Conservation (phyloP, 2,113 vertebrate species). For the Suncus etruscus region DNA sequence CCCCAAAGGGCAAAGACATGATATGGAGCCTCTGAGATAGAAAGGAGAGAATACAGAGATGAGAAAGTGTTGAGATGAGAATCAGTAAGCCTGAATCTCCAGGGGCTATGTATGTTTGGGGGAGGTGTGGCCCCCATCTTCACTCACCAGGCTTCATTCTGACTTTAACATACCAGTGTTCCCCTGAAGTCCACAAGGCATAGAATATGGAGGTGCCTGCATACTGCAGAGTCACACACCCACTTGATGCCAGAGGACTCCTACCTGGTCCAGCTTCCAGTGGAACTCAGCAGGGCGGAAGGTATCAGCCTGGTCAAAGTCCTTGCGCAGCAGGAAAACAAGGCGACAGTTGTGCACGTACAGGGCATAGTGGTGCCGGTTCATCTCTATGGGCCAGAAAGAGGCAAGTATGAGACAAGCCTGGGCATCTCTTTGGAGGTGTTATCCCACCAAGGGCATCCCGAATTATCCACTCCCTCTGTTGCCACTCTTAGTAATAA, state of each 20-base stretch:
- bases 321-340: slow-evolving; percentile 96
- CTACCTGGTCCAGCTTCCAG: slow-evolving; percentile 99
- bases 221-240: too few relatives aligned
- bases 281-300: slow-evolving; percentile 98
- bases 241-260: background rate
- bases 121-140: background rate
- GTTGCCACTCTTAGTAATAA: background rate
- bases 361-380: slow-evolving; percentile 97
- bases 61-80: background rate
- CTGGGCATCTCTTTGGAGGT: background rate
- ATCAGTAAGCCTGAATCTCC: background rate
- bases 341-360: slow-evolving; percentile 98
- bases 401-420: background rate
- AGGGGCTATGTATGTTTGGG: accelerated
- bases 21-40: background rate
- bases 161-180: background rate
- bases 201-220: background rate
- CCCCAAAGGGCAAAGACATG: background rate
- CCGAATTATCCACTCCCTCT: background rate
- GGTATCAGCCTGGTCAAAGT: slow-evolving; percentile 95
- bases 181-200: background rate
- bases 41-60: background rate
- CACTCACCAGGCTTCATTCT: background rate
- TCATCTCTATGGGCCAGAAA: slow-evolving; percentile 92
- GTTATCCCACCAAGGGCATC: too few relatives aligned